Conservation (phyloP, 2,797 vertebrate species). For the Propithecus perrieri region DNA sequence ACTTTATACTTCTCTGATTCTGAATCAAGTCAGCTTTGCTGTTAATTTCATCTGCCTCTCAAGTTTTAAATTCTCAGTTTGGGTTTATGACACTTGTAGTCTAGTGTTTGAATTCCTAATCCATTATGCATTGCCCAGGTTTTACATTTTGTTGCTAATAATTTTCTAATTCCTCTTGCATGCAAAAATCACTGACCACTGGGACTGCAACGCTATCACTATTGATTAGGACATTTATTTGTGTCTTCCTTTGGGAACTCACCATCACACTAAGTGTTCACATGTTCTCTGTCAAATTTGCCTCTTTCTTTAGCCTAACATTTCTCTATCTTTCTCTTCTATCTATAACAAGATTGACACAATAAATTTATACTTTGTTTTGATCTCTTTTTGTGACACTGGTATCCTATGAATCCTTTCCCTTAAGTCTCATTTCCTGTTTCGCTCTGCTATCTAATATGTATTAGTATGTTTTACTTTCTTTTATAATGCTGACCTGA, state of each 20-base stretch:
- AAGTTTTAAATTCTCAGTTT: not conserved
- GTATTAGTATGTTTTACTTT: not conserved
- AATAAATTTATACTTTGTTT: not conserved
- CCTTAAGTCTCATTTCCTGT: not conserved
- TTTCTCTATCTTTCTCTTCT: not conserved
- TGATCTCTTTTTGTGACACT: not conserved
- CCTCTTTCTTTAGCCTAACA: not conserved
- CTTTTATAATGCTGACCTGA: not conserved
- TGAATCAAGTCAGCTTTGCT: not conserved
- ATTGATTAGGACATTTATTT: not conserved
- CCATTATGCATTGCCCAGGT: not conserved
- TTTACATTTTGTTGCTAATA: not conserved
- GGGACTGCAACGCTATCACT: not conserved
- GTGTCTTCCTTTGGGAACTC: not conserved
- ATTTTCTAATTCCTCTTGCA: not conserved
- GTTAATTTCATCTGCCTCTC: not conserved
- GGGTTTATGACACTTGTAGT: not conserved
- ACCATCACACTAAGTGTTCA: not conserved
- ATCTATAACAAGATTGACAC: not conserved
- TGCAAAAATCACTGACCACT: not conserved
- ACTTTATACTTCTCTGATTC: not conserved
- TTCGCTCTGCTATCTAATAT: not conserved
- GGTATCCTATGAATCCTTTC: not conserved
- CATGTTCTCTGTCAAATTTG: not conserved
- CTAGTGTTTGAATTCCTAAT: not conserved